Evolutionary conservation across 2,797 vertebrate species (phyloP), one percentile per base, ranked within the genome.

Genomic region (Notoglanidium macrostoma): DNA sequence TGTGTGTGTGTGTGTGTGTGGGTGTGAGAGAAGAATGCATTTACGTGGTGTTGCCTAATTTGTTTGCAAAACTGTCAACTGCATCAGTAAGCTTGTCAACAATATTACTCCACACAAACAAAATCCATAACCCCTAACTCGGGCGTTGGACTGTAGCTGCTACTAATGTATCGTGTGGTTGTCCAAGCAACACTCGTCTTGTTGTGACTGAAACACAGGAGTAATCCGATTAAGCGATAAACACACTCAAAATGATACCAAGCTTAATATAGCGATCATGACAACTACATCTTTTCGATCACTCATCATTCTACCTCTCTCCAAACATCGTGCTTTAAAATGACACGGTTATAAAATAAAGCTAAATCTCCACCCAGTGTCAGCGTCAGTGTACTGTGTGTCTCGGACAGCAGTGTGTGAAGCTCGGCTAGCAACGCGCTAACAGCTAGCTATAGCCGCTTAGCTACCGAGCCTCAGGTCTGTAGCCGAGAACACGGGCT

Each of bases 401-500:
- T 77, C 68, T 84, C 19, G 35, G 10, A 19, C 26, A 85, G 73
- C 87, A 85, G 78, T 83, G 35, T 81, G 83, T 88, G 84, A 86
- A 74, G 32, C 59, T 46, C 23, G 10, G 79, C 59, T 81, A 81
- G 35, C 29, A 19, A 9, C 12, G 0, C 5, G 79, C 76, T 35
- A 79, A 85, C 83, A 57, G 80, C 79, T 40, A 90, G 86, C 86
- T 82, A 49, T 40, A 85, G 26, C 14, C 11, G 84, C 61, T 83
- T 15, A 68, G 87, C 87, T 83, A 51, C 73, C 15, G 23, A 15
- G 19, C 4, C 55, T 15, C 26, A 29, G n/a, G 87, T 68, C 79
- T 87, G 74, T 67, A 83, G 19, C 54, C 32, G 29, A 83, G 89
- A 87, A 85, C 89, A 67, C 87, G 21, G 67, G 26, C 46, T 83